Evolutionary conservation across 2,888 invertebrate species (phyloP).

Genomic region (Hirtodrosophila histrioides): DNA sequence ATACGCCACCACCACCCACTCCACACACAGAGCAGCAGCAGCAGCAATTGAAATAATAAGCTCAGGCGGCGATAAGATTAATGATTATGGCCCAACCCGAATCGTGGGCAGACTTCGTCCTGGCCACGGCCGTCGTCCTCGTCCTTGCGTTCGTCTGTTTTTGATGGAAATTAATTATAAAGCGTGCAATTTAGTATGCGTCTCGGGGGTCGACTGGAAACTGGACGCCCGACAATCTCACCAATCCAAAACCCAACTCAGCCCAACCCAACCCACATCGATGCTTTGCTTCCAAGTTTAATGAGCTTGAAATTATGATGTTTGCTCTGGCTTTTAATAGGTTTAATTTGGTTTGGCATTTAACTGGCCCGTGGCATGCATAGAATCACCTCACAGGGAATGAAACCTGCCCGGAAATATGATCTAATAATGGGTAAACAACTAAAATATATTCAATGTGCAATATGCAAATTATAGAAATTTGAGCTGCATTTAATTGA

Average conservation of each 20-base stretch:
- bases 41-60: conserved; percentile 83
- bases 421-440: not conserved
- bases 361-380: conserved; percentile 20
- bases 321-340: conserved; percentile 48
- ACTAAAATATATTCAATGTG: conserved; percentile 2
- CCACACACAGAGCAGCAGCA: conserved; percentile 9
- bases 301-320: conserved; percentile 70
- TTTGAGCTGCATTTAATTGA: conserved; percentile 34
- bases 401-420: not conserved
- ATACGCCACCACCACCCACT: conserved; percentile 12
- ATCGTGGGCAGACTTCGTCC: conserved; percentile 30
- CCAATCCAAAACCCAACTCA: no score
- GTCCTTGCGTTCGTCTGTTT: conserved; percentile 78
- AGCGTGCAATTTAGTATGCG: conserved; percentile 82
- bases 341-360: conserved; percentile 23
- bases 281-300: conserved; percentile 48
- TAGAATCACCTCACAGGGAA: conserved; percentile 14
- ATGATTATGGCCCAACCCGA: conserved; percentile 83
- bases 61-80: conserved; percentile 85
- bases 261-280: not conserved
- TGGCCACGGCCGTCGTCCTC: conserved; percentile 23
- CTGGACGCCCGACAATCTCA: not conserved
- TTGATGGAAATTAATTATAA: conserved; percentile 84
- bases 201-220: conserved; percentile 52
- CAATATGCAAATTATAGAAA: conserved; percentile 18